Base-by-base conservation (phyloP, 2,797 vertebrate genomes). In the Denticeps clupeoides region DNA sequence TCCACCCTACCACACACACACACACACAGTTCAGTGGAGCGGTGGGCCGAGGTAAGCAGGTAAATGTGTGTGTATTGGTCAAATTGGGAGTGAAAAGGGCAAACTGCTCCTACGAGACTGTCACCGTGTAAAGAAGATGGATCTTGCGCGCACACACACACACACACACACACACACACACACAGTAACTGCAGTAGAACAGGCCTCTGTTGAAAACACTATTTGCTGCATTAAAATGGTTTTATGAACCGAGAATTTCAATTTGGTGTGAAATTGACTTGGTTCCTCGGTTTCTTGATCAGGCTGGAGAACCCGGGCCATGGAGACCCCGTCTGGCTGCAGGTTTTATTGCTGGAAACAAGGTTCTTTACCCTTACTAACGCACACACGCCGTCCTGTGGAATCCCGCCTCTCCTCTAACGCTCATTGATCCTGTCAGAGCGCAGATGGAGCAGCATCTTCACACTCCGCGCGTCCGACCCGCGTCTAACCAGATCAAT, bases 41-140 rank as follows among this genome's bases (percentile, higher is more conserved):
- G 72, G 45, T 73, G 70, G 73, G 71, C 72, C 76, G 75, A 80
- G 68, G 59, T 77, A 75, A 80, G 68, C 71, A 72, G 74, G 67
- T 82, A 82, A 82, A 81, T 80, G 78, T 76, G 76, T 75, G 49
- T 55, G 64, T 68, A 73, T 70, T 72, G 64, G 59, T 54, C 74
- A 75, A 76, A 79, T 79, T 74, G 53, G 66, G 75, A 72, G 56
- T 75, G 72, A 77, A 78, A 77, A 69, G 54, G 62, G 56, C 53
- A 27, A 35, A 46, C 23, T 27, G 43, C 38, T 53, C 59, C 61
- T 58, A 32, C 64, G 65, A 64, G 58, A 63, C 68, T 74, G 72
- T 78, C 71, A 68, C 37, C 19, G 41, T 50, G 58, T 64, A 70
- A 66, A 47, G 48, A 65, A 56, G 67, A 75, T 44, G 45, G 50